Percentiles rank a stretch among this genome's conserved stretches.
These are phyloP conservation scores for Colletes collaris DNA, from an alignment of 2,888 invertebrate genomes.

Conservation along the genomic window DNA sequence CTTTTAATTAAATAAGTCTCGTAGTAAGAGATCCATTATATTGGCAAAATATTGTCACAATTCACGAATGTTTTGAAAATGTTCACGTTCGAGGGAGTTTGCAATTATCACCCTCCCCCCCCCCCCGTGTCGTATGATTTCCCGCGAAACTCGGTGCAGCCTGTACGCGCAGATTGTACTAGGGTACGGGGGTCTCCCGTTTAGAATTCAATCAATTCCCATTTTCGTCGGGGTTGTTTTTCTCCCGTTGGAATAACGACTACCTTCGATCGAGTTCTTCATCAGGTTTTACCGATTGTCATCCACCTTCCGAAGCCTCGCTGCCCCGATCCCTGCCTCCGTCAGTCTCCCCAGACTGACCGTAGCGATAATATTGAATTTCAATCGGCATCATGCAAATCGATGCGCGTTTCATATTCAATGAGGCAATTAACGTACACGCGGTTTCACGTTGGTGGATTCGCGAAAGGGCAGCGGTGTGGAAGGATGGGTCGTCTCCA, in stretches of 20 bases:
- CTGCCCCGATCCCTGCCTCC: not conserved
- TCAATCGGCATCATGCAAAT: conserved; percentile 77
- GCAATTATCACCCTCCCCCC: no score
- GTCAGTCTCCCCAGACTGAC: conserved; percentile 12
- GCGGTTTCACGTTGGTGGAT: conserved; percentile 62
- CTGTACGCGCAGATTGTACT: not conserved
- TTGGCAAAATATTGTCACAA: no score
- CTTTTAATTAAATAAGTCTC: no score
- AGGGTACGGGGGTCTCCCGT: not conserved
- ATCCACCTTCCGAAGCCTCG: not conserved
- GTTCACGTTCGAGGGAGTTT: no score
- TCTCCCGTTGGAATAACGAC: not conserved
- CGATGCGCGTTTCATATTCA: conserved; percentile 80
- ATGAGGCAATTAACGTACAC: conserved; percentile 81
- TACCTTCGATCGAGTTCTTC: conserved; percentile 36
- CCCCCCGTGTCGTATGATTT: not conserved
- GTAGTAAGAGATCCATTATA: not conserved
- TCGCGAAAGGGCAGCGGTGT: conserved; percentile 46
- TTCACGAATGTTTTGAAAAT: no score
- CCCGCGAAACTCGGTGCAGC: not conserved
- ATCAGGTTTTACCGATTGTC: conserved; percentile 26
- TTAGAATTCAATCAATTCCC: conserved; percentile 1
- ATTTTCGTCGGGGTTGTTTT: conserved; percentile 5
- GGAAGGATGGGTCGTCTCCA: conserved; percentile 40
- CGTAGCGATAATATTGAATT: conserved; percentile 69